These are phyloP conservation scores for Rhinogobio ventralis DNA, from an alignment of 2,797 vertebrate genomes.

Conservation along the genomic window DNA sequence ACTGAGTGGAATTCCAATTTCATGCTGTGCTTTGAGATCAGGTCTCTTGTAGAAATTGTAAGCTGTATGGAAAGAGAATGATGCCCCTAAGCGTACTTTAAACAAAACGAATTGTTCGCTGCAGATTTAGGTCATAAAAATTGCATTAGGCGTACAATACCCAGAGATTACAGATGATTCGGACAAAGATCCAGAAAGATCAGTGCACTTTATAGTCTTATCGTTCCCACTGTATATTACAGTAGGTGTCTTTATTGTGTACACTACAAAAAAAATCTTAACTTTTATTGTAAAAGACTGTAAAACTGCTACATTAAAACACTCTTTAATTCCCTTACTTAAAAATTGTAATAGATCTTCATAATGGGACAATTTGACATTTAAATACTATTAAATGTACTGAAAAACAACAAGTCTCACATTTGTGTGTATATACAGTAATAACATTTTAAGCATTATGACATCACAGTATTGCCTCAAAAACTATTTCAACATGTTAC, in stretches of 20 bases:
- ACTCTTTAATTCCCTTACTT: neutral
- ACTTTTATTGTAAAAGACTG: neutral
- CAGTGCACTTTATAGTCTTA: conserved; percentile 6
- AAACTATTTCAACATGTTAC: neutral
- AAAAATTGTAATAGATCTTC: neutral
- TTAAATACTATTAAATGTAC: neutral
- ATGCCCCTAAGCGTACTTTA: conserved; percentile 29
- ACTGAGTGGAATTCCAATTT: conserved; percentile 46
- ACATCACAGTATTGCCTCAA: neutral
- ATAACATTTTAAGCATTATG: neutral
- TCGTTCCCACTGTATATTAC: neutral
- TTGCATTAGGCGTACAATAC: neutral
- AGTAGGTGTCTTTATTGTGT: neutral
- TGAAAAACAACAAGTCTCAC: too few relatives aligned
- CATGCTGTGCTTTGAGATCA: conserved; percentile 21
- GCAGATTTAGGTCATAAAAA: conserved; percentile 12
- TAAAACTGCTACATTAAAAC: neutral
- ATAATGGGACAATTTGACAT: too few relatives aligned
- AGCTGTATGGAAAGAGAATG: neutral
- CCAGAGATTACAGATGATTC: neutral
- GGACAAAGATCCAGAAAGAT: neutral
- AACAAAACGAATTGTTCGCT: conserved; percentile 14
- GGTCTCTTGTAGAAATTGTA: conserved; percentile 7
- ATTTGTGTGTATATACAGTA: neutral
- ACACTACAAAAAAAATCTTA: neutral